A percentile compares a stretch with the other conserved stretches of the same genome.
Conservation (phyloP, 2,797 vertebrate genomes). For the Falco naumanni region DNA sequence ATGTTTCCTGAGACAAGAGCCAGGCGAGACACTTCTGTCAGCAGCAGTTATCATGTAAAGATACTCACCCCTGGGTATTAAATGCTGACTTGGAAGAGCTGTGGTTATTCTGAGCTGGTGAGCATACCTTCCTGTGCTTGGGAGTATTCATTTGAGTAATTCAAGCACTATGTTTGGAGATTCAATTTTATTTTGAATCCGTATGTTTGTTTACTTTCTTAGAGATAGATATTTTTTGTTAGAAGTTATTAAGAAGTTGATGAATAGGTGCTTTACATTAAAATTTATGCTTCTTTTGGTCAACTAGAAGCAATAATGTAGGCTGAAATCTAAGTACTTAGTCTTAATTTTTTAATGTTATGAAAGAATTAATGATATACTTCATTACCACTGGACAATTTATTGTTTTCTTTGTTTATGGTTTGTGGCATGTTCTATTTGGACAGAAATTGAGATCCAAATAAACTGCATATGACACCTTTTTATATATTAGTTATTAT, state of each 20-base stretch:
- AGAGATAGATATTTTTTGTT: not conserved
- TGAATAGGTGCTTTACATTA: not conserved
- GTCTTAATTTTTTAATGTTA: not conserved
- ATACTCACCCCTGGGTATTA: not conserved
- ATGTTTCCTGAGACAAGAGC: not conserved
- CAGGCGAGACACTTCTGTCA: accelerated
- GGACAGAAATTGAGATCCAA: not conserved
- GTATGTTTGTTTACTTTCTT: not conserved
- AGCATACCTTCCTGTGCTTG: not conserved
- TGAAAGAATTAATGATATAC: not conserved
- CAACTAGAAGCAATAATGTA: not conserved
- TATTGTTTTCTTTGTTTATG: not conserved
- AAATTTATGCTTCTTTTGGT: not conserved
- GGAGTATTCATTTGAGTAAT: not conserved
- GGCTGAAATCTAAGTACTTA: not conserved
- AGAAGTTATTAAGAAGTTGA: not conserved
- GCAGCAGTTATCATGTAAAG: not conserved
- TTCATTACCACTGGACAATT: not conserved
- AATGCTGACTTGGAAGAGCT: not conserved
- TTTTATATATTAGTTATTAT: not conserved
- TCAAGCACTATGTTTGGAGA: not conserved
- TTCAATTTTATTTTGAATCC: not conserved
- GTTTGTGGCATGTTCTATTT: not conserved
- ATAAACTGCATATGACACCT: not conserved
- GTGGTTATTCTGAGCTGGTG: not conserved